A percentile compares a stretch with the other conserved stretches of the same genome.
Evolutionary conservation across 2,888 invertebrate species (phyloP).

Genomic region (Stenichneumon culpator): DNA sequence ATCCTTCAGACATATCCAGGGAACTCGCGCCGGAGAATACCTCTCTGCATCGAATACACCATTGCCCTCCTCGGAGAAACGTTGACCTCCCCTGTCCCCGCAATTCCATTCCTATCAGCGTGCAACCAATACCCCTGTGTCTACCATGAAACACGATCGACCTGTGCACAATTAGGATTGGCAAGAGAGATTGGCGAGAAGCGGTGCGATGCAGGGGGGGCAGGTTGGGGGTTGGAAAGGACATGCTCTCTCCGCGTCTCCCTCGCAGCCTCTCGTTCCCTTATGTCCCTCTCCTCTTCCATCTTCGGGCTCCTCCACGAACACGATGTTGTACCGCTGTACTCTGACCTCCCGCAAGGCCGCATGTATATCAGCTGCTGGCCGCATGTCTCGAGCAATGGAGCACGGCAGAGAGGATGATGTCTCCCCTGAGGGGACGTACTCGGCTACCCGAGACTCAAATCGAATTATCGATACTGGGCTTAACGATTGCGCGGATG

Average conservation of each 20-base stretch:
- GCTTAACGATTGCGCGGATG: constrained; percentile 55
- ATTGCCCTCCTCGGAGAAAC: constrained; percentile 43
- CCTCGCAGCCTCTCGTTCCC: constrained; percentile 9
- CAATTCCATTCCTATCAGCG: constrained; percentile 23
- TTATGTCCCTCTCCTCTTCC: constrained; percentile 25
- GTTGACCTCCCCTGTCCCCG: constrained; percentile 4
- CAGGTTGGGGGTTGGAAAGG: constrained; percentile 26
- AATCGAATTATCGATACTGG: constrained; percentile 63
- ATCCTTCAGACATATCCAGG: constrained; percentile 32
- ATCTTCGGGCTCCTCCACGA: constrained; percentile 10
- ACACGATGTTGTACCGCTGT: constrained; percentile 18
- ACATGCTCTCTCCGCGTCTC: constrained; percentile 10
- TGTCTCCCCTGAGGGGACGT: constrained; percentile 43
- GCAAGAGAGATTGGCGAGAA: constrained; percentile 38
- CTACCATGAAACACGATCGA: constrained; percentile 75
- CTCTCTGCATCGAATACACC: constrained; percentile 36
- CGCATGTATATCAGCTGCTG: constrained; percentile 50
- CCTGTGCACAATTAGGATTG: constrained; percentile 76
- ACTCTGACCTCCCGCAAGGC: constrained; percentile 30
- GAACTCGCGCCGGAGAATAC: constrained; percentile 35
- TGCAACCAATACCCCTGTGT: constrained; percentile 75
- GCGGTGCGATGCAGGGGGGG: background rate
- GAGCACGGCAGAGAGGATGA: constrained; percentile 32
- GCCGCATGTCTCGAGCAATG: constrained; percentile 37
- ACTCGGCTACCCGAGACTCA: constrained; percentile 46